Evolutionary conservation across 1,140 invertebrate species (phyloP).

Genomic region (Saccostrea cuccullata): DNA sequence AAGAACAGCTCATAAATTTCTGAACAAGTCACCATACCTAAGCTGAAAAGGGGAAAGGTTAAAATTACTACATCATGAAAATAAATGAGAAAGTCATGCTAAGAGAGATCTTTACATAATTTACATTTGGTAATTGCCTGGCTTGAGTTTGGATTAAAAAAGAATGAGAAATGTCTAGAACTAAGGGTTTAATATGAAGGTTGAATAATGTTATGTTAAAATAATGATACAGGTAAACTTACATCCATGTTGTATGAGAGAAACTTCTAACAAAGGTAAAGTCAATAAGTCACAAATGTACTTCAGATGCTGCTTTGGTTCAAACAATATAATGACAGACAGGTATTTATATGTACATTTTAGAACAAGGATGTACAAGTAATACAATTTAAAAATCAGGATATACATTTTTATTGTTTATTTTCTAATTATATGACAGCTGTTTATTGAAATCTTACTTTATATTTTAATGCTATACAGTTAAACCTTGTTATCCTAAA

Average conservation of each 20-base stretch:
- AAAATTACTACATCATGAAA: background rate
- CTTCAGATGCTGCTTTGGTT: background rate
- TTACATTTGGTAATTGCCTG: background rate
- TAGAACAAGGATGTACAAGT: no score
- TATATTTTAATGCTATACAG: no score
- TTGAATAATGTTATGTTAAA: background rate
- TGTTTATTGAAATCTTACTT: no score
- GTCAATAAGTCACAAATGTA: background rate
- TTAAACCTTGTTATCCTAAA: no score
- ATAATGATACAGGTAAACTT: background rate
- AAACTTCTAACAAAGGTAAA: conserved; percentile 14
- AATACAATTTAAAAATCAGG: no score
- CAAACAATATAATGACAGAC: no score
- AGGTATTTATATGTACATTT: no score
- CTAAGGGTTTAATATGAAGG: background rate
- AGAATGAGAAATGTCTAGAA: background rate
- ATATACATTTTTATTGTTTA: no score
- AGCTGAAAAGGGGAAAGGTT: background rate
- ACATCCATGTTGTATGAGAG: background rate
- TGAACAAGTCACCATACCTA: background rate
- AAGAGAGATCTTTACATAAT: background rate
- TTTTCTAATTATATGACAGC: no score
- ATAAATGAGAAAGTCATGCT: background rate
- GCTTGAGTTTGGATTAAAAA: background rate
- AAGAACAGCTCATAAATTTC: no score